Evolutionary conservation across 1,140 invertebrate genomes (phyloP).

Genomic region (Conus ventricosus): DNA sequence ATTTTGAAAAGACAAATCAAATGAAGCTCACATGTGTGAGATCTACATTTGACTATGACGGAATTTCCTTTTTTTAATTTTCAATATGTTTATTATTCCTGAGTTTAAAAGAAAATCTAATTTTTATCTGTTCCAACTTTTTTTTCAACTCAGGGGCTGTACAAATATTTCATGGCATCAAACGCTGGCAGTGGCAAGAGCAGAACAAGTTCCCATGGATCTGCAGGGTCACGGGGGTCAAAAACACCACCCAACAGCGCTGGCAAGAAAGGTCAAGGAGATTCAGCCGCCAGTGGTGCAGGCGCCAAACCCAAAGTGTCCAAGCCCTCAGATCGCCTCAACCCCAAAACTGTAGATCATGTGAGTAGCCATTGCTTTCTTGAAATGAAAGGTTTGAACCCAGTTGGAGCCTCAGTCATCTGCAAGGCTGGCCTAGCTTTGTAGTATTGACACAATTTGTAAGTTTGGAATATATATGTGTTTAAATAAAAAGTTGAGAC

Average conservation of each 20-base stretch:
- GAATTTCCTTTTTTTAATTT: too few species aligned
- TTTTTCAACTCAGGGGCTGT: background rate
- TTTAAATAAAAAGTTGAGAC: too few species aligned
- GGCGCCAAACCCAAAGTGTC: conserved; percentile 36
- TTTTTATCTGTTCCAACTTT: background rate
- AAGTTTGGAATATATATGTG: too few species aligned
- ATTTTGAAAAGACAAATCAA: too few species aligned
- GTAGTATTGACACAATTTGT: too few species aligned
- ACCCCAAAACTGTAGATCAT: conserved; percentile 73
- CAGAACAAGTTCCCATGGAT: conserved; percentile 46
- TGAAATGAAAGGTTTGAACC: too few species aligned
- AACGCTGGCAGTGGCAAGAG: conserved; percentile 44
- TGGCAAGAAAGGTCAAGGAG: conserved; percentile 42
- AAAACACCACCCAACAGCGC: conserved; percentile 51
- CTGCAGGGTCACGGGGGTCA: conserved; percentile 46
- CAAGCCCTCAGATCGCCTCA: conserved; percentile 71
- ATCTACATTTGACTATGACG: too few species aligned
- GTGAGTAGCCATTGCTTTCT: conserved; percentile 54
- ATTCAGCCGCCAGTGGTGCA: conserved; percentile 19
- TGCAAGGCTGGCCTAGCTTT: too few species aligned
- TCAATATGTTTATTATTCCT: too few species aligned
- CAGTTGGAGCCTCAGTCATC: too few species aligned
- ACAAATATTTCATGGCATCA: conserved; percentile 39
- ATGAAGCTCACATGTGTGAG: too few species aligned
- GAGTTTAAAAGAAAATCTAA: too few species aligned